Base-by-base conservation (phyloP, 2,797 vertebrate species). In the Arctocebus calabarensis region DNA sequence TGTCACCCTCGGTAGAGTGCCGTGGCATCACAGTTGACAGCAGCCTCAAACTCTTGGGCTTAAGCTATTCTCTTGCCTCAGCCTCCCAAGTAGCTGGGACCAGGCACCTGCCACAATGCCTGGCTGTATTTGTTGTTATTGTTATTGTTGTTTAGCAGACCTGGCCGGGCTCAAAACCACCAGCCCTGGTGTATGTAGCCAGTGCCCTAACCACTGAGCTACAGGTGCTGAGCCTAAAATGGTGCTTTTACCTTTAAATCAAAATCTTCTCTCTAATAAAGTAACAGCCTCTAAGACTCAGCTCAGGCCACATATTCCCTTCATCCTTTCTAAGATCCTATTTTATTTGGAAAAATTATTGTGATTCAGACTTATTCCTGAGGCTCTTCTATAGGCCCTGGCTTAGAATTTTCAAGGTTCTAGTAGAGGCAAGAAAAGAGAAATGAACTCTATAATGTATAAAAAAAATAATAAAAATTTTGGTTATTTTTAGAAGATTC, bases 401-500 rank as follows among this genome's bases (percentile, higher is more conserved):
- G 55, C 9, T 84, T 85, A 59, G 40, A 91, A 55, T 71, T 92
- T 64, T 79, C 52, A 91, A 78, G 19, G 19, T 40, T 86, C 16
- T 75, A 25, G 22, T 83, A 12, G 29, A 96, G 7, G 6, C 40
- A n/a, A 86, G 27, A 83, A 96, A 92, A 90, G 68, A 77, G 40
- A 81, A 64, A 88, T 7, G 25, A 77, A 45, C 9, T 78, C 43
- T 88, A 10, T 84, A 84, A 55, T 32, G 2, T 52, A 84, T 1
- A 40, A 77, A 84, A 66, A 52, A 6, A 32, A 70, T 40, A 81
- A n/a, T 37, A 70, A 12, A 43, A 43, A 14, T 52, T 94, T 88
- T 27, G 48, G 40, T 92, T n/a, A 79, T 57, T 71, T 96, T 91
- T 93, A 40, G 37, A 93, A 92, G 27, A 79, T 59, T 66, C 14